Evolutionary conservation across 53 echinoderm and acorn worm genomes (phyloP), one percentile per base, ranked within the genome.

Genomic region (Holothuria scabra): DNA sequence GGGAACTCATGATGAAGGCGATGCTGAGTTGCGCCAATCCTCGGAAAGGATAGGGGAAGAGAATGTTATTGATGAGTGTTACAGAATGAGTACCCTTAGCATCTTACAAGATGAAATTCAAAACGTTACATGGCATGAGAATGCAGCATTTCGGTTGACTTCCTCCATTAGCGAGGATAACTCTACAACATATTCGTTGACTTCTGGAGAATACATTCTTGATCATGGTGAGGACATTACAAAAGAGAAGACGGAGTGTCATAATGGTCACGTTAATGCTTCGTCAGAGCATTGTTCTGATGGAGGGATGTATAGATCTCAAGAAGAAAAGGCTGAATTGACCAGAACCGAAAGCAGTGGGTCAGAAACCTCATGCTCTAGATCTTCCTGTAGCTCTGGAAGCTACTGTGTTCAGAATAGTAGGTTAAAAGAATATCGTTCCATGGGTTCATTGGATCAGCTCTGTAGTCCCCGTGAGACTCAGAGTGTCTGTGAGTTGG

Each of bases 361-460:
- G 22, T 76, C 76, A 26, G 48, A 31, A 14, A 46, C 32, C 14
- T 57, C 56, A 16, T 78, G 56, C 8, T 52, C 52, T 16, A 52
- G 52, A 31, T 64, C 41, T 41, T 41, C 41, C 7, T 41, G 41
- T 10, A 80, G 81, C 38, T 80, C 81, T 20, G 61, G 81, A 19
- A 80, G 81, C 10, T 80, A 60, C 41, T 25, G 60, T 35, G 60
- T 60, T 13, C 60, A 52, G 55, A 48, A 52, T 76, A 12, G 76
- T 9, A 22, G 21, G 13, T 16, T 76, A 55, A 55, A 26, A 60
- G 61, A 85, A 34, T 80, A 69, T 37, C 60, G 81, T 29, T 90
- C 95, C 2, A 59, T 90, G 81, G 87, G 74, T 19, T 95, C 95
- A 24, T 66, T 90, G 86, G 90, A 95, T 30, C 52, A 91, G 10